Evolutionary conservation across 1,140 invertebrate species (phyloP).

Genomic region (Myzus persicae): DNA sequence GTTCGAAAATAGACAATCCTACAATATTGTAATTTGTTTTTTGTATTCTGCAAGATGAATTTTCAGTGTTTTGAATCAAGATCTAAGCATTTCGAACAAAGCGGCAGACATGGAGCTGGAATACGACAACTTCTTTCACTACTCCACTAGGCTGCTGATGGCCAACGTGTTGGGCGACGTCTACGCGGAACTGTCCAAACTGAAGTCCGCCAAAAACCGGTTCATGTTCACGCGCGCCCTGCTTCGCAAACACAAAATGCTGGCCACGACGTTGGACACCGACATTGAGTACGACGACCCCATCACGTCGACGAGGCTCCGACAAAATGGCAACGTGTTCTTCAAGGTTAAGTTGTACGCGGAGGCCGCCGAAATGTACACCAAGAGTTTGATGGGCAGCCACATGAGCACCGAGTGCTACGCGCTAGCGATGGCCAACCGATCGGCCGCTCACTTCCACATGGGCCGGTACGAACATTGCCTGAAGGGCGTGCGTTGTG

Average conservation of each 20-base stretch:
- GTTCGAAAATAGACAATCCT: no score
- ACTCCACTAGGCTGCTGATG: neutral
- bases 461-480: neutral
- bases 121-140: neutral
- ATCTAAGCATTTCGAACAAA: neutral
- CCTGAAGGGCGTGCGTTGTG: neutral
- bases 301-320: fast-evolving
- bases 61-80: neutral
- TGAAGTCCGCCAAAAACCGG: neutral
- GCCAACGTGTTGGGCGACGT: neutral
- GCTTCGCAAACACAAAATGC: neutral
- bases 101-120: neutral
- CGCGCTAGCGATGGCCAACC: neutral
- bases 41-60: no score
- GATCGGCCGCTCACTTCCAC: neutral
- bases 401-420: neutral
- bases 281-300: neutral
- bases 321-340: neutral
- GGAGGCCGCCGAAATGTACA: neutral
- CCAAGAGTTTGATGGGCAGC: neutral
- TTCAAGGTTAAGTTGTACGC: neutral
- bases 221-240: neutral
- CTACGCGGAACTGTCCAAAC: neutral
- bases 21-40: no score
- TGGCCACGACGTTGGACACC: neutral